Conservation (phyloP, 1,140 invertebrate genomes). For the Nymphalis io region DNA sequence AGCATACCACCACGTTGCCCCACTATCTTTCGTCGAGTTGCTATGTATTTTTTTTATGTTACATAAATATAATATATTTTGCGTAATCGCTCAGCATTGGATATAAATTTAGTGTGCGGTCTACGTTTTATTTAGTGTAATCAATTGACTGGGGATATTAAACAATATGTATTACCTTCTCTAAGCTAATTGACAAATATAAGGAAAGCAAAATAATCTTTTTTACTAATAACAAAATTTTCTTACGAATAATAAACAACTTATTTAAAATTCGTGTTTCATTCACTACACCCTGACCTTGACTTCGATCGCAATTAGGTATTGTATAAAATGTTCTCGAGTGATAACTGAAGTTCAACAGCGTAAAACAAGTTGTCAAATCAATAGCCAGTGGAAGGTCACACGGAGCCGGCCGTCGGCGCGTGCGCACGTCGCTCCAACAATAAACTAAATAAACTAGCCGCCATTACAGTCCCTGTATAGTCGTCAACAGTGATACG, state of each 20-base stretch:
- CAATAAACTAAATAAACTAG: not conserved
- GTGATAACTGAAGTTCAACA: not conserved
- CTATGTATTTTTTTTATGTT: not conserved
- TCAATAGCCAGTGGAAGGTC: slow-evolving; percentile 17
- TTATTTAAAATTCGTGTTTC: slow-evolving; percentile 2
- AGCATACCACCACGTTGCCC: no score
- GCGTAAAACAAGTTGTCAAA: not conserved
- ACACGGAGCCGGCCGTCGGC: slow-evolving; percentile 11
- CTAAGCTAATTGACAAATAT: not conserved
- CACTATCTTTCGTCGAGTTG: no score
- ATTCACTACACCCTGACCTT: not conserved
- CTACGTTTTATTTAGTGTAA: not conserved
- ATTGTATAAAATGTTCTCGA: not conserved
- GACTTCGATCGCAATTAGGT: not conserved
- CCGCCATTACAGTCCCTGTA: not conserved
- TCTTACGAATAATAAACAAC: slow-evolving; percentile 14
- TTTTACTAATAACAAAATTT: slow-evolving; percentile 13
- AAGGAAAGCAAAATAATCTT: not conserved
- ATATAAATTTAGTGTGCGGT: not conserved
- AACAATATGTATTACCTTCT: not conserved
- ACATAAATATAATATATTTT: not conserved
- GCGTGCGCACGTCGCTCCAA: slow-evolving; percentile 16
- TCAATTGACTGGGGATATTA: not conserved
- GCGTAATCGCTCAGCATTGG: not conserved
- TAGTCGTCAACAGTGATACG: not conserved